Evolutionary conservation across 2,888 invertebrate species (phyloP).

Genomic region (Heliconius aoede): DNA sequence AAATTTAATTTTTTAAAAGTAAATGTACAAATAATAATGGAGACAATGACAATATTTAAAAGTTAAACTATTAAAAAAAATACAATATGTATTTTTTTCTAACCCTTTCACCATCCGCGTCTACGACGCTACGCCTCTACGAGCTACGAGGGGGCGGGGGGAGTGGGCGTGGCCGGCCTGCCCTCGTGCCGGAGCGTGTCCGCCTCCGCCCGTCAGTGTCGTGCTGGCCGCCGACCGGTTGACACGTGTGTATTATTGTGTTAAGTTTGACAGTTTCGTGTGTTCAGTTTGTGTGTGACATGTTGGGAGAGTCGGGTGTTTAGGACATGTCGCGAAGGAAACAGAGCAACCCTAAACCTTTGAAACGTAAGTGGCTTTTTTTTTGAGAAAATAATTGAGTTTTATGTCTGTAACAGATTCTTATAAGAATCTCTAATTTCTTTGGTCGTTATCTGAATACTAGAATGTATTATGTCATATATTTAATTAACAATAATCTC

Average conservation of each 20-base stretch:
- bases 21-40: no score
- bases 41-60: no score
- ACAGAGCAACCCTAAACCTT: slow-evolving; percentile 97
- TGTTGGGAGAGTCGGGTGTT: slow-evolving; percentile 66
- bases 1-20: no score
- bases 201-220: slow-evolving; percentile 59
- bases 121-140: slow-evolving; percentile 55
- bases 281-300: slow-evolving; percentile 65
- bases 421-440: background rate
- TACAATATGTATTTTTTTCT: background rate
- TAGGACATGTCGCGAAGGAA: slow-evolving; percentile 95
- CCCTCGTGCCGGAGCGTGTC: slow-evolving; percentile 56
- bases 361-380: slow-evolving; percentile 91
- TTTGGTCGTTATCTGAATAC: background rate
- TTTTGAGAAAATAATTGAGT: background rate
- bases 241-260: slow-evolving; percentile 53
- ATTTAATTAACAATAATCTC: background rate
- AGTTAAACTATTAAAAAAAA: background rate
- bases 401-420: background rate
- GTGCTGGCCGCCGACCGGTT: slow-evolving; percentile 56
- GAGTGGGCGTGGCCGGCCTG: slow-evolving; percentile 61
- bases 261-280: slow-evolving; percentile 55
- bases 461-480: background rate
- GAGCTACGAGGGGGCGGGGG: slow-evolving; percentile 50
- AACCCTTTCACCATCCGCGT: slow-evolving; percentile 34